Conservation (phyloP, 2,113 vertebrate species). For the Morone chrysops region DNA sequence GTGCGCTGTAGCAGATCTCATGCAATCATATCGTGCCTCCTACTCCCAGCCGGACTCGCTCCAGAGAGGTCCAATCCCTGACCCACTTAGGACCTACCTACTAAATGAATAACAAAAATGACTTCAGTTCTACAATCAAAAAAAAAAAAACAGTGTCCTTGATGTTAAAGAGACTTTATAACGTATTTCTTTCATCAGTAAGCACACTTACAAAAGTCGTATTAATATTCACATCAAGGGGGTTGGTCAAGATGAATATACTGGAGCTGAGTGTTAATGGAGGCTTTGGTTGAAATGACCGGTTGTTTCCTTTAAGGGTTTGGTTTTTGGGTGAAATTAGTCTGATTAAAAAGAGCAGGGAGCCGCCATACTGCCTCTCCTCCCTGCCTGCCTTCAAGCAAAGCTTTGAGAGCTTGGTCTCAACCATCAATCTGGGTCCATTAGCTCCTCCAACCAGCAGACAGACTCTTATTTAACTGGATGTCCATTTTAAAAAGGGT, state of each 20-base stretch:
- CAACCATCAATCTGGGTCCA: conserved; percentile 24
- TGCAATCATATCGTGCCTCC: conserved; percentile 34
- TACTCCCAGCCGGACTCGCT: conserved; percentile 13
- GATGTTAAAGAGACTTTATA: background rate
- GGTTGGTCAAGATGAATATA: background rate
- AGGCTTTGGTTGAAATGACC: conserved; percentile 23
- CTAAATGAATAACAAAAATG: conserved; percentile 19
- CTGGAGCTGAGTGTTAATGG: background rate
- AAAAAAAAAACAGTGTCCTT: background rate
- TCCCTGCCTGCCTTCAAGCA: conserved; percentile 23
- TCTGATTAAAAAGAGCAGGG: conserved; percentile 49
- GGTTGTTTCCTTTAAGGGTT: conserved; percentile 39
- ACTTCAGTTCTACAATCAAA: background rate
- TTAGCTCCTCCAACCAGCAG: conserved; percentile 33
- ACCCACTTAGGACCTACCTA: background rate
- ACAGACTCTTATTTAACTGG: conserved; percentile 41
- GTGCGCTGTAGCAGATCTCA: conserved; percentile 46
- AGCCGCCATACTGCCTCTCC: conserved; percentile 22
- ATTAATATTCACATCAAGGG: conserved; percentile 23
- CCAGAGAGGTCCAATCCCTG: conserved; percentile 3
- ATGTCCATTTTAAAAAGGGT: conserved; percentile 26
- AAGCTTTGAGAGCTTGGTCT: conserved; percentile 47
- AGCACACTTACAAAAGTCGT: background rate
- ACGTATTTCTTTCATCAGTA: background rate
- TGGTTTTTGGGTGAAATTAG: conserved; percentile 38